Percentiles rank a stretch among this genome's conserved stretches.
Conservation (phyloP, 2,888 invertebrate genomes). For the Trichogramma dendrolimi region DNA sequence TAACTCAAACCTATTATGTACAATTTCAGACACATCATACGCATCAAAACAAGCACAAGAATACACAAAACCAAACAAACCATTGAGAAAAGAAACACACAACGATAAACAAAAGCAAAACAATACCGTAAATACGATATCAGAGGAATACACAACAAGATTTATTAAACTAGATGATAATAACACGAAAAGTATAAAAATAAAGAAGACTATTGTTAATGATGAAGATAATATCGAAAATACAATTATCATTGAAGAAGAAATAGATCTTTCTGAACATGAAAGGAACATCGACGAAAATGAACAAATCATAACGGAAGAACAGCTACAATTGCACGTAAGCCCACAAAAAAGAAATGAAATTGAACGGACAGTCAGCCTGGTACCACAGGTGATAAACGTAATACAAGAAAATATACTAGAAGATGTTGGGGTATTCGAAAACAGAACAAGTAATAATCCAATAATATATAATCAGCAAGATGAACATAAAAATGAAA, state of each 20-base stretch:
- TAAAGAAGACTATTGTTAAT: slow-evolving; percentile 45
- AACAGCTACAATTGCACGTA: slow-evolving; percentile 30
- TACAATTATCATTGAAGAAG: slow-evolving; percentile 45
- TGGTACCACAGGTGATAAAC: not conserved
- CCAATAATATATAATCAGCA: not conserved
- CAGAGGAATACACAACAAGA: slow-evolving; percentile 48
- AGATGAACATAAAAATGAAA: slow-evolving; percentile 36
- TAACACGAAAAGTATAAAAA: slow-evolving; percentile 45
- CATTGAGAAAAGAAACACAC: slow-evolving; percentile 41
- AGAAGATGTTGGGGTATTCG: not conserved
- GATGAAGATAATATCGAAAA: slow-evolving; percentile 45
- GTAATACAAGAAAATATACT: not conserved
- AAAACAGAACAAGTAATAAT: not conserved
- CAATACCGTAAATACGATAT: slow-evolving; percentile 46
- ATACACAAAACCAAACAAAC: slow-evolving; percentile 43
- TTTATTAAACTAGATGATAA: slow-evolving; percentile 43
- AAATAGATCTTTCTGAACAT: slow-evolving; percentile 33
- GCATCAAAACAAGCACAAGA: slow-evolving; percentile 45
- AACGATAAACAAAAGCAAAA: slow-evolving; percentile 37
- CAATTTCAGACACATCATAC: slow-evolving; percentile 51
- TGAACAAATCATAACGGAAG: slow-evolving; percentile 43
- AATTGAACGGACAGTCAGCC: slow-evolving; percentile 25
- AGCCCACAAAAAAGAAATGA: slow-evolving; percentile 50
- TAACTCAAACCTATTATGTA: slow-evolving; percentile 43
- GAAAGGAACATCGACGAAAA: slow-evolving; percentile 31